phyloP scores from a whole-genome alignment of 2,113 vertebrate genomes.

The Trogon melanurus region DNA sequence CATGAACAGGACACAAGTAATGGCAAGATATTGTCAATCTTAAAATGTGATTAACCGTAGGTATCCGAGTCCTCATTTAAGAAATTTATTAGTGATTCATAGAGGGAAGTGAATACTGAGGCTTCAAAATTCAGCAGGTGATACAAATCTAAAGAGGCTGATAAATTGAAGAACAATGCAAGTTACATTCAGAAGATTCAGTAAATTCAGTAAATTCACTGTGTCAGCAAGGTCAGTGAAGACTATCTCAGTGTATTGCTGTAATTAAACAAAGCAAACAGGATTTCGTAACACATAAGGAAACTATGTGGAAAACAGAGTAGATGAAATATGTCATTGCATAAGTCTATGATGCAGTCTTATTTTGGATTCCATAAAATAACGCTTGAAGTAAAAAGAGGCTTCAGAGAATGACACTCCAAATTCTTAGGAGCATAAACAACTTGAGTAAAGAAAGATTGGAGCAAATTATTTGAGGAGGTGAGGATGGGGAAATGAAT shows the following conservation, averaged over 20 bases:
- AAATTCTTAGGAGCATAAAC: background rate
- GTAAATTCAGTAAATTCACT: background rate
- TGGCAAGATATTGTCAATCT: background rate
- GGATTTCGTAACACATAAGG: background rate
- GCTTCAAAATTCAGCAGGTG: background rate
- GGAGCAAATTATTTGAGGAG: background rate
- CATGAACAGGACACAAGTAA: background rate
- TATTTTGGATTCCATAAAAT: background rate
- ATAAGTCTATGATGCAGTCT: background rate
- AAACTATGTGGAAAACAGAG: background rate
- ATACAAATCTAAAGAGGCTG: background rate
- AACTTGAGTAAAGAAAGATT: background rate
- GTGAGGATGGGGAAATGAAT: background rate
- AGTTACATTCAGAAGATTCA: background rate
- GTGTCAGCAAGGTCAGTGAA: background rate
- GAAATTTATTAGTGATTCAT: background rate
- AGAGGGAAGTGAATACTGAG: background rate
- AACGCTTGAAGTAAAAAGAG: background rate
- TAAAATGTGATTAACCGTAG: background rate
- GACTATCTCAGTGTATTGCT: background rate
- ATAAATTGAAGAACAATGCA: background rate
- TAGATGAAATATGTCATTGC: background rate
- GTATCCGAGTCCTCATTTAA: background rate
- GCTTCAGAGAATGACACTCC: background rate
- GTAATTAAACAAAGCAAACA: background rate